Evolutionary conservation across 2,888 invertebrate genomes (phyloP), one percentile per base, ranked within the genome.

Genomic region (Ophonus ardosiacus): DNA sequence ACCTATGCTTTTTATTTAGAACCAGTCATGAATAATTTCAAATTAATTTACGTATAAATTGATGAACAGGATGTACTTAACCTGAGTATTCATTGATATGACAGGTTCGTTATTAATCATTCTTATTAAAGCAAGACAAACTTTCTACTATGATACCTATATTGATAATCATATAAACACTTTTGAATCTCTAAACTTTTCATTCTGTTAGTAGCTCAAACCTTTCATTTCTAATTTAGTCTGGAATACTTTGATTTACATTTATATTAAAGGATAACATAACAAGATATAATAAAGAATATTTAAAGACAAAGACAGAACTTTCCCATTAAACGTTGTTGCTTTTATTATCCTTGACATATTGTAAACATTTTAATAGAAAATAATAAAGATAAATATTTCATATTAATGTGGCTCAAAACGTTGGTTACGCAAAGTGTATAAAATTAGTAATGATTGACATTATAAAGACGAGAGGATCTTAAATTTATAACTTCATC

Each of bases 311-410:
- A 31, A 31, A 31, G 31, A 31, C 5, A 31, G 5, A 31, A 5
- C 31, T 31, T 31, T 31, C 31, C 6, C 2, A 65, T 65, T n/a
- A 65, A 24, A 13, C 24, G 8, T 71, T 40, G 68, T 40, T 71
- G 68, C 8, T 38, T 40, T 15, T 38, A 18, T 71, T 71, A 38
- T 38, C 68, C 68, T 71, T 71, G 68, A 71, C 68, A 71, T 71
- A 71, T 71, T 71, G 17, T 15, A 71, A 13, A 71, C 68, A 71
- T 71, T 71, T 65, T 71, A 71, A n/a, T 71, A 18, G 38, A 40
- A 38, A 17, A 71, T n/a, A 40, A 71, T 71, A 71, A 13, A 31
- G 31, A 31, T 31, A 31, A 63, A 63, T 63, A 15, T 59, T 59
- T 51, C 13, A 51, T 51, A 51, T 51, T 51, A 51, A 51, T 51